Percentiles rank a stretch among this genome's conserved stretches.
Evolutionary conservation across 2,888 invertebrate species (phyloP).

Genomic region (Perizoma flavofasciatum): DNA sequence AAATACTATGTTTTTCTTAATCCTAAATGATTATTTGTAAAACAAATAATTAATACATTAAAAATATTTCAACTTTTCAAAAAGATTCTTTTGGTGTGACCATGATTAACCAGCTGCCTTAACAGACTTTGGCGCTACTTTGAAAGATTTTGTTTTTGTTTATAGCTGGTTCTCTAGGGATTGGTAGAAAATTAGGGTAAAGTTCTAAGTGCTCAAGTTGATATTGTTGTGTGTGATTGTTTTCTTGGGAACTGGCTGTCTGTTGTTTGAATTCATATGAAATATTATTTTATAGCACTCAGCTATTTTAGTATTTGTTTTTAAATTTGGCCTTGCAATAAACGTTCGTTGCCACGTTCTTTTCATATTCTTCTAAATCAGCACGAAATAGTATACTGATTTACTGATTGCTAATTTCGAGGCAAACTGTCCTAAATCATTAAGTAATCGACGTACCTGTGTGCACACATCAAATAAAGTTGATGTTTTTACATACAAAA

Average conservation of each 20-base stretch:
- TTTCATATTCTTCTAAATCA: not conserved
- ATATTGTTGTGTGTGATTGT: conserved; percentile 30
- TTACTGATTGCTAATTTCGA: no score
- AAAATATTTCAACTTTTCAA: no score
- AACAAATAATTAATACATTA: no score
- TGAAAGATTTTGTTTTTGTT: conserved; percentile 43
- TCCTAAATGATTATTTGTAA: no score
- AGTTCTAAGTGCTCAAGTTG: conserved; percentile 36
- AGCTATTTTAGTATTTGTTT: not conserved
- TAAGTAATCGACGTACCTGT: no score
- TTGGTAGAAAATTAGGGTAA: conserved; percentile 31
- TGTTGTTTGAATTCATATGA: conserved; percentile 7
- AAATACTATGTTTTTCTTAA: no score
- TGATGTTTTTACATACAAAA: no score
- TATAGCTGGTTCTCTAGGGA: conserved; percentile 36
- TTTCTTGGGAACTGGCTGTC: conserved; percentile 3
- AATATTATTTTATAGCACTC: not conserved
- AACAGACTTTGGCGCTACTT: not conserved
- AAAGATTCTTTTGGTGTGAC: no score
- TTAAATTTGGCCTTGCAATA: no score
- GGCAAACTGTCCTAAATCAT: no score
- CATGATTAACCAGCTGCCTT: not conserved
- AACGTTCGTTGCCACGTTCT: not conserved
- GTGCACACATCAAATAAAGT: no score
- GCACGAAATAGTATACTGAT: not conserved